A percentile compares a stretch with the other conserved stretches of the same genome.
phyloP scores from a whole-genome alignment of 2,888 invertebrate genomes.

The Calameuta filiformis region DNA sequence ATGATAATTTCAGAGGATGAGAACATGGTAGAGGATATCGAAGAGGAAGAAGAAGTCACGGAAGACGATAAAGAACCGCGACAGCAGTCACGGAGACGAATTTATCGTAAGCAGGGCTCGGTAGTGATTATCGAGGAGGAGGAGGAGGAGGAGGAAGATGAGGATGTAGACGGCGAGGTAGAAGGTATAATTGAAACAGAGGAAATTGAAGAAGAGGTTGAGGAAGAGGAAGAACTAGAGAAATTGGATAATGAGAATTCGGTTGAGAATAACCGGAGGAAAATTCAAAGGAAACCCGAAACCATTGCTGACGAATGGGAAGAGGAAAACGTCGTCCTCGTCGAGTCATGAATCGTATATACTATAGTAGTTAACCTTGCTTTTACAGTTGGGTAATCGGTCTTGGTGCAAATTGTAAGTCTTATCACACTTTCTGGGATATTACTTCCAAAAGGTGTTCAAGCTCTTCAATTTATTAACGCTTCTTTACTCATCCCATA shows the following conservation, averaged over 20 bases:
- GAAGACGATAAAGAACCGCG: slow-evolving; percentile 58
- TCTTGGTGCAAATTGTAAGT: neutral
- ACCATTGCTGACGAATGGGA: slow-evolving; percentile 52
- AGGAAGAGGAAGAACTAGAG: slow-evolving; percentile 62
- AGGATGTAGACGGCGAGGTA: neutral
- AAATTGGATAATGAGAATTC: slow-evolving; percentile 74
- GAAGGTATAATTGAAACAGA: slow-evolving; percentile 8
- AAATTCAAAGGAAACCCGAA: slow-evolving; percentile 28
- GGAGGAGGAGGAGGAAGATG: slow-evolving; percentile 43
- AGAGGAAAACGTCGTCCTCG: slow-evolving; percentile 43
- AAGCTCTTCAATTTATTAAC: neutral
- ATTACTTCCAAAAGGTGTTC: neutral
- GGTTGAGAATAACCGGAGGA: slow-evolving; percentile 63
- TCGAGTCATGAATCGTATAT: slow-evolving; percentile 30
- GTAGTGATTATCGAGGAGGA: slow-evolving; percentile 60
- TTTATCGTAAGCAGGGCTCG: slow-evolving; percentile 20
- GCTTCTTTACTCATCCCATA: neutral
- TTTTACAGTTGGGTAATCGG: neutral
- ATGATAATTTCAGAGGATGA: slow-evolving; percentile 22
- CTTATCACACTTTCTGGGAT: neutral
- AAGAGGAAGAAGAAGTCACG: slow-evolving; percentile 24
- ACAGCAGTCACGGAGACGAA: slow-evolving; percentile 55
- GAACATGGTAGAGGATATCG: slow-evolving; percentile 31
- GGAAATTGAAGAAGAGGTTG: slow-evolving; percentile 8
- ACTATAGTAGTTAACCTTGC: neutral